These are phyloP conservation scores for Chironomus riparius DNA, from an alignment of 2,888 invertebrate genomes.

Conservation along the genomic window DNA sequence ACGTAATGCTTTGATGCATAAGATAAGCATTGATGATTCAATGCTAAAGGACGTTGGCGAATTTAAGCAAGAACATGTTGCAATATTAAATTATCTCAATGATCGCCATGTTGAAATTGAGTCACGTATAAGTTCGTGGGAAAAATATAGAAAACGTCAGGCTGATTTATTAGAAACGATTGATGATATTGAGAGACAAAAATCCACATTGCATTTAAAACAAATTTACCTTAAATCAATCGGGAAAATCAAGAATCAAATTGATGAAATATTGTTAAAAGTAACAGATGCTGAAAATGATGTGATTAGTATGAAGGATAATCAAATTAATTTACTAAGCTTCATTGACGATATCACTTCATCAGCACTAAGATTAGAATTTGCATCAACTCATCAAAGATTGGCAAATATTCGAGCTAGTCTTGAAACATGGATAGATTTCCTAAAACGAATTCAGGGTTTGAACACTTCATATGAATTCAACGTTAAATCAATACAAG, in stretches of 20 bases:
- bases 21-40: constrained; percentile 38
- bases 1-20: constrained; percentile 33
- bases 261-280: constrained; percentile 58
- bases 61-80: constrained; percentile 72
- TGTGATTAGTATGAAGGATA: constrained; percentile 51
- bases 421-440: constrained; percentile 71
- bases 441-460: constrained; percentile 56
- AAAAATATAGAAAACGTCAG: constrained; percentile 63
- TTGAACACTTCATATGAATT: constrained; percentile 56
- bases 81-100: constrained; percentile 67
- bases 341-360: constrained; percentile 70
- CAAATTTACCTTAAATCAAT: constrained; percentile 71
- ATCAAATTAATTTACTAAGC: constrained; percentile 56
- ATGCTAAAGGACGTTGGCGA: constrained; percentile 64
- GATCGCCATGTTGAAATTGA: constrained; percentile 68
- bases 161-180: constrained; percentile 67
- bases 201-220: constrained; percentile 64
- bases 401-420: constrained; percentile 72
- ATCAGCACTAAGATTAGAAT: constrained; percentile 72
- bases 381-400: constrained; percentile 64
- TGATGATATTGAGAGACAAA: constrained; percentile 68
- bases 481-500: constrained; percentile 50
- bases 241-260: constrained; percentile 57
- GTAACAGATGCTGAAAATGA: constrained; percentile 61
- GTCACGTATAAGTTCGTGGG: constrained; percentile 65